A percentile compares a stretch with the other conserved stretches of the same genome.
phyloP scores from a whole-genome alignment of 2,113 vertebrate species.

The Sinocyclocheilus grahami region DNA sequence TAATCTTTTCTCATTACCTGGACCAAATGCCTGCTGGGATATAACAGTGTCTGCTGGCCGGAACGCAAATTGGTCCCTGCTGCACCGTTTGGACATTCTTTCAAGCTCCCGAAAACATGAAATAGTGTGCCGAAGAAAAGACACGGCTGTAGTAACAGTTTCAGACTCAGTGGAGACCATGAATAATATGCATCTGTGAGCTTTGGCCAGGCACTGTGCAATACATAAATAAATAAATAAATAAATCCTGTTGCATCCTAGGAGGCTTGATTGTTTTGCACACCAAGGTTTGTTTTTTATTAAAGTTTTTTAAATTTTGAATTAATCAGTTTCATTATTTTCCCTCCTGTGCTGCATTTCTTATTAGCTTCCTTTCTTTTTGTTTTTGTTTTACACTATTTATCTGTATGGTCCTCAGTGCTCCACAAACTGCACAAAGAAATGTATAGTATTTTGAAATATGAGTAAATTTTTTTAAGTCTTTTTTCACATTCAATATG shows the following conservation, averaged over 20 bases:
- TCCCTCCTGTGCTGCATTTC: not conserved
- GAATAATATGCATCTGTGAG: not conserved
- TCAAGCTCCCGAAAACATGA: conserved; percentile 8
- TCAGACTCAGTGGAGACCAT: not conserved
- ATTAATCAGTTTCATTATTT: not conserved
- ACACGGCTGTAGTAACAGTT: not conserved
- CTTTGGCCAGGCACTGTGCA: not conserved
- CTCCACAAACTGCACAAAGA: not conserved
- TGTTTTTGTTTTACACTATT: not conserved
- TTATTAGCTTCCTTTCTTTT: not conserved
- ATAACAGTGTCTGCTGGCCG: conserved; percentile 34
- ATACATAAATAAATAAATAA: too few relatives aligned
- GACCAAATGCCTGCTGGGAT: conserved; percentile 35
- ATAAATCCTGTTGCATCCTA: not conserved
- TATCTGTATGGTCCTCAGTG: not conserved
- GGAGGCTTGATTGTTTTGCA: not conserved
- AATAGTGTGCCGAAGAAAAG: not conserved
- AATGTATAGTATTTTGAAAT: not conserved
- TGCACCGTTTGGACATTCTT: conserved; percentile 37
- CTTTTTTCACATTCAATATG: not conserved
- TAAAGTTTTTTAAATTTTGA: not conserved
- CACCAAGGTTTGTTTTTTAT: not conserved
- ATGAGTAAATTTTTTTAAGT: not conserved
- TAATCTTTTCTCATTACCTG: conserved; percentile 63
- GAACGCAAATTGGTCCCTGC: conserved; percentile 40